These are phyloP conservation scores for Scaptomyza flava DNA, from an alignment of 2,888 invertebrate species.

Conservation along the genomic window DNA sequence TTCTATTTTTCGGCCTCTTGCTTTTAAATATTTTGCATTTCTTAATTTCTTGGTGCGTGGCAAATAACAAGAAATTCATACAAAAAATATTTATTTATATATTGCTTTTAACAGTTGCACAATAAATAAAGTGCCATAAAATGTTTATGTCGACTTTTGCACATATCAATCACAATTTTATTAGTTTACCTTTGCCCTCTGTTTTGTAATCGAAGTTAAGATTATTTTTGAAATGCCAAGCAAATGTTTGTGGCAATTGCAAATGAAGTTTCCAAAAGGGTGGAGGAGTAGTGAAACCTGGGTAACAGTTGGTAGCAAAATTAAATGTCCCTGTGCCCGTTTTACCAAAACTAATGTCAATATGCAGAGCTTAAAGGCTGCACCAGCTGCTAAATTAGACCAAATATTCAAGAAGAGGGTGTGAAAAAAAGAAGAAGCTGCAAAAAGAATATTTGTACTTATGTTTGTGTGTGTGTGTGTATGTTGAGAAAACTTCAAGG, in stretches of 20 bases:
- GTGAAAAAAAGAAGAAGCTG: constrained; percentile 15
- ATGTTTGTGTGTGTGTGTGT: not conserved
- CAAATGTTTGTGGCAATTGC: constrained; percentile 44
- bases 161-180: constrained; percentile 59
- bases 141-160: constrained; percentile 32
- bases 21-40: constrained; percentile 37
- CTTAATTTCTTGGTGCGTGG: constrained; percentile 3
- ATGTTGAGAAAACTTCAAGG: constrained; percentile 62
- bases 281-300: not conserved
- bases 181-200: constrained; percentile 14
- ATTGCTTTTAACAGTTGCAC: constrained; percentile 26
- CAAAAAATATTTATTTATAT: not conserved
- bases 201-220: constrained; percentile 10
- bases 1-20: constrained; percentile 1
- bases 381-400: constrained; percentile 48
- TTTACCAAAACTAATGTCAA: constrained; percentile 52
- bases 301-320: constrained; percentile 44
- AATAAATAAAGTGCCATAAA: constrained; percentile 46
- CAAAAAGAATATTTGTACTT: constrained; percentile 5
- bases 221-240: constrained; percentile 22
- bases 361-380: constrained; percentile 38
- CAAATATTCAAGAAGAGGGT: constrained; percentile 26
- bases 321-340: constrained; percentile 34
- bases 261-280: constrained; percentile 11
- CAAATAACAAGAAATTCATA: constrained; percentile 1